A percentile compares a stretch with the other conserved stretches of the same genome.
phyloP scores from a whole-genome alignment of 2,888 invertebrate genomes.

The Glaucopsyche alexis region DNA sequence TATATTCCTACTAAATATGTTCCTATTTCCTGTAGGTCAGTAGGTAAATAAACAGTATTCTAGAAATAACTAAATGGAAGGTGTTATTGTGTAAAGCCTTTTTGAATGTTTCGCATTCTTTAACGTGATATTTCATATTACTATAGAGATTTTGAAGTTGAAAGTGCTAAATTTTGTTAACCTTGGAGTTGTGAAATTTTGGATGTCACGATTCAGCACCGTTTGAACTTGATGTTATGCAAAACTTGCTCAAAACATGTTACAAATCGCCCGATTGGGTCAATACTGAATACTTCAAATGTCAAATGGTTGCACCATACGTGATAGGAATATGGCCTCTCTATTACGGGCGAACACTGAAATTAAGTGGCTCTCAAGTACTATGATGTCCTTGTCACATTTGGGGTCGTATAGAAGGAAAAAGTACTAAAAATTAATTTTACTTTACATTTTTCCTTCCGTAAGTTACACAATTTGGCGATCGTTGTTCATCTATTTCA shows the following conservation, averaged over 20 bases:
- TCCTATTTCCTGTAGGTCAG: not conserved
- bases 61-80: not conserved
- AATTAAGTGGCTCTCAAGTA: not conserved
- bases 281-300: conserved; percentile 32
- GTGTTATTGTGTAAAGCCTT: not conserved
- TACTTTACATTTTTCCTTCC: too few relatives aligned
- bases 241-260: conserved; percentile 30
- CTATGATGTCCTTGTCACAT: not conserved
- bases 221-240: conserved; percentile 32
- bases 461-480: too few relatives aligned
- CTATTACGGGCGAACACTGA: not conserved
- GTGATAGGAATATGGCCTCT: conserved; percentile 26
- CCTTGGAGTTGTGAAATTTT: conserved; percentile 26
- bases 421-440: too few relatives aligned
- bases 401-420: too few relatives aligned
- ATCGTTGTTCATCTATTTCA: too few relatives aligned
- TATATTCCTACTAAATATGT: not conserved
- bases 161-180: conserved; percentile 17
- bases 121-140: not conserved
- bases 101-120: not conserved
- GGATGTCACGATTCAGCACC: conserved; percentile 29
- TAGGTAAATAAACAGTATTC: conserved; percentile 10
- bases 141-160: not conserved
- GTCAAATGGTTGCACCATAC: conserved; percentile 29
- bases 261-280: conserved; percentile 31